Conservation (phyloP, 2,797 vertebrate genomes). For the Mus minutoides region DNA sequence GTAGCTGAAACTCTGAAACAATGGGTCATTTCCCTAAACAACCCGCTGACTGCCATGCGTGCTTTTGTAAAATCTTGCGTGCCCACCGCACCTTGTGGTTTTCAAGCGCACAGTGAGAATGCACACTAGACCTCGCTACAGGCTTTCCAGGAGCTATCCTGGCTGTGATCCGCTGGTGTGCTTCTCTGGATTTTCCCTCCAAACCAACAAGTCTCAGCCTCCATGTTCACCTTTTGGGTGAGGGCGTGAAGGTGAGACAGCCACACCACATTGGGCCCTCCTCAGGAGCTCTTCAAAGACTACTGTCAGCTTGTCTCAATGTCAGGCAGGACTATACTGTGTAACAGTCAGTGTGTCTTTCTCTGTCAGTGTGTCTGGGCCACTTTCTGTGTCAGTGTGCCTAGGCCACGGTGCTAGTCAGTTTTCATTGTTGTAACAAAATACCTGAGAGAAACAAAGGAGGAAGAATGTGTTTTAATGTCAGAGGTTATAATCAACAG, state of each 20-base stretch:
- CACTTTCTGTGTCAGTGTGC: not conserved
- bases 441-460: not conserved
- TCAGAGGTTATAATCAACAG: not conserved
- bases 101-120: not conserved
- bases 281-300: not conserved
- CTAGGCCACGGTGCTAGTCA: not conserved
- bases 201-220: not conserved
- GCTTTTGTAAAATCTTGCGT: not conserved
- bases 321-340: not conserved
- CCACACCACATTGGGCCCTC: not conserved
- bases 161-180: not conserved
- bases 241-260: not conserved
- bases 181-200: not conserved
- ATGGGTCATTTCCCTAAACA: not conserved
- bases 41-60: not conserved
- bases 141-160: not conserved
- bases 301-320: not conserved
- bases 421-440: not conserved
- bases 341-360: not conserved
- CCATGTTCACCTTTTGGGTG: not conserved
- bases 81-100: not conserved
- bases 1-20: not conserved
- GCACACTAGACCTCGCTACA: not conserved
- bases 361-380: not conserved
- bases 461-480: not conserved